Conservation (phyloP, 2,888 invertebrate species). For the Erynnis tages region DNA sequence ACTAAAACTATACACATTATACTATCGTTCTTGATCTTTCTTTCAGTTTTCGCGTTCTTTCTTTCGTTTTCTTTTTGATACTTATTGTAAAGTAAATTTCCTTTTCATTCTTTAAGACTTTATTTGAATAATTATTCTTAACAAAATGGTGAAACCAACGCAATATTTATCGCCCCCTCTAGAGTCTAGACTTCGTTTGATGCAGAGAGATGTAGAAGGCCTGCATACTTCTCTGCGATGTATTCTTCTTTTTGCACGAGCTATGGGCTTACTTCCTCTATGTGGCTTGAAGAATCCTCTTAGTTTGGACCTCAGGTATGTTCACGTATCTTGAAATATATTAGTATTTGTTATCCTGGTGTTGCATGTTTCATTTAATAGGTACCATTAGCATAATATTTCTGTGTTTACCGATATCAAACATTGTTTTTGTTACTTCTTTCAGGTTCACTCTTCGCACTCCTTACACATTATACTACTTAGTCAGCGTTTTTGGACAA, state of each 20-base stretch:
- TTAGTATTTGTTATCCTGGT: too few species aligned
- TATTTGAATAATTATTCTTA: too few species aligned
- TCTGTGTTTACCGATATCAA: too few species aligned
- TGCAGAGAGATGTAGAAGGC: conserved; percentile 34
- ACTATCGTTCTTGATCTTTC: too few species aligned
- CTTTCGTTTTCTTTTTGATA: not conserved
- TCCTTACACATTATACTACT: conserved; percentile 46
- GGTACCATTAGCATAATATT: too few species aligned
- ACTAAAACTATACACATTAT: too few species aligned
- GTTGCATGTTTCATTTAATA: too few species aligned
- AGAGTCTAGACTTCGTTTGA: conserved; percentile 23
- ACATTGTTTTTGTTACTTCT: too few species aligned
- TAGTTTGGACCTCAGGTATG: conserved; percentile 42
- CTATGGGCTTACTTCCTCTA: conserved; percentile 48
- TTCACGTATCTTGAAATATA: conserved; percentile 23
- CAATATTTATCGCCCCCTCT: not conserved
- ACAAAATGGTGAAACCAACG: not conserved
- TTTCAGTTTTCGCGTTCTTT: not conserved
- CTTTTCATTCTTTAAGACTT: too few species aligned
- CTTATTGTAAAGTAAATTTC: too few species aligned
- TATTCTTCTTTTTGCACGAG: conserved; percentile 40
- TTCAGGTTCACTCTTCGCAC: conserved; percentile 43
- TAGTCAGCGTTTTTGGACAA: conserved; percentile 47
- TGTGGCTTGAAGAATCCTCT: conserved; percentile 39
- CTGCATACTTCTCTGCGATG: conserved; percentile 42